Evolutionary conservation across 2,888 invertebrate species (phyloP), one percentile per base, ranked within the genome.

Genomic region (Odontocerum albicorne): DNA sequence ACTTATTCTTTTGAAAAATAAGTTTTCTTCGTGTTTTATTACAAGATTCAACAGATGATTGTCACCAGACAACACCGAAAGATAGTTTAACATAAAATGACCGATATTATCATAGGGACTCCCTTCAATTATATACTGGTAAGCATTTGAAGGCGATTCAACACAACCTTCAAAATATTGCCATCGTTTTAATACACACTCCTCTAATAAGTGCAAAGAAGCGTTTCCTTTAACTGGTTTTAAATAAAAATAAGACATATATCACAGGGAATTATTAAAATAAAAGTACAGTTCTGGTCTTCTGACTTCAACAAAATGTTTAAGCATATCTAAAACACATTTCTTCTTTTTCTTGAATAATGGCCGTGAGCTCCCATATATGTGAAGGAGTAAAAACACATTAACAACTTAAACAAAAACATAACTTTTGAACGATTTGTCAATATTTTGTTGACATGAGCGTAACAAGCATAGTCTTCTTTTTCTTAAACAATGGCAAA

Each of bases 41-140:
- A 78, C 67, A 52, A 71, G 71, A 31, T 68, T 65, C 6, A 64
- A 64, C 59, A 79, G 70, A 4, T 67, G 68, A 10, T 52, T 62
- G 60, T 70, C 71, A 49, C 67, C 66, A 32, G 68, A 64, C 43
- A 75, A 62, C 55, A 69, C 70, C 4, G 71, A 65, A 16, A 71
- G 64, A 60, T 77, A 70, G 67, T 82, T 77, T 12, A 83, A 65
- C 63, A 73, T 72, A 64, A 80, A 84, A 66, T 84, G 84, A 31
- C 84, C 82, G 38, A 81, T 73, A 58, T 77, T 79, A 63, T 84
- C 84, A 60, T 80, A 75, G 7, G 74, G 62, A 55, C 82, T 81
- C 60, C 80, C 81, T 67, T 84, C 84, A 10, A 81, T 66, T 36
- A 83, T 70, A 69, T 77, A 83, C 68, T 83, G 80, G 39, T 77